These are phyloP conservation scores for Myanophis thanlyinensis DNA, from an alignment of 2,113 vertebrate genomes.

Conservation along the genomic window DNA sequence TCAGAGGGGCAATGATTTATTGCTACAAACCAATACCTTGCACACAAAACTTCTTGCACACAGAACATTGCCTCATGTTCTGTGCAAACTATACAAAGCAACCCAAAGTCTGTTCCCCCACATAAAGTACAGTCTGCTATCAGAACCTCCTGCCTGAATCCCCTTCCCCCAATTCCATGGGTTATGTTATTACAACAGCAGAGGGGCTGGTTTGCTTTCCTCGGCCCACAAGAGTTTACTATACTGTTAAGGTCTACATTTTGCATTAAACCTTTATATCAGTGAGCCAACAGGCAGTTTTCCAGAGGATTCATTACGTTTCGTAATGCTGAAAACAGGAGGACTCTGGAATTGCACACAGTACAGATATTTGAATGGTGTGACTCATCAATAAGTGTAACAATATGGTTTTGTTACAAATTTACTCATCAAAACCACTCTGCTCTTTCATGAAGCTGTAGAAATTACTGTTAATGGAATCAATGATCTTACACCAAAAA, in stretches of 20 bases:
- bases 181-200: background rate
- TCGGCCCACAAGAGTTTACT: background rate
- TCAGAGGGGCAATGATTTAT: constrained; percentile 59
- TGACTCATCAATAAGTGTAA: constrained; percentile 20
- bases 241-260: background rate
- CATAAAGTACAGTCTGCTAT: constrained; percentile 22
- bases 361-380: background rate
- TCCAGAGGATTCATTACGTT: background rate
- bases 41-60: constrained; percentile 18
- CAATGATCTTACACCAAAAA: background rate
- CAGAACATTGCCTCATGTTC: constrained; percentile 16
- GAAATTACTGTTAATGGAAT: background rate
- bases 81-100: constrained; percentile 28
- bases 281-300: background rate
- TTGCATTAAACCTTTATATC: background rate
- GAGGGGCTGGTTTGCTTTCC: rapidly evolving
- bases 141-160: background rate
- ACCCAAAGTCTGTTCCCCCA: constrained; percentile 5
- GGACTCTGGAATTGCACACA: background rate
- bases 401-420: constrained; percentile 11
- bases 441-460: background rate
- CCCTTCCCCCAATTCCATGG: background rate
- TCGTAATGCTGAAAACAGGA: constrained; percentile 22
- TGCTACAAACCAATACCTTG: constrained; percentile 6
- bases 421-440: background rate